Evolutionary conservation across 2,797 vertebrate species (phyloP).

Genomic region (Typhlichthys eigenmanni): DNA sequence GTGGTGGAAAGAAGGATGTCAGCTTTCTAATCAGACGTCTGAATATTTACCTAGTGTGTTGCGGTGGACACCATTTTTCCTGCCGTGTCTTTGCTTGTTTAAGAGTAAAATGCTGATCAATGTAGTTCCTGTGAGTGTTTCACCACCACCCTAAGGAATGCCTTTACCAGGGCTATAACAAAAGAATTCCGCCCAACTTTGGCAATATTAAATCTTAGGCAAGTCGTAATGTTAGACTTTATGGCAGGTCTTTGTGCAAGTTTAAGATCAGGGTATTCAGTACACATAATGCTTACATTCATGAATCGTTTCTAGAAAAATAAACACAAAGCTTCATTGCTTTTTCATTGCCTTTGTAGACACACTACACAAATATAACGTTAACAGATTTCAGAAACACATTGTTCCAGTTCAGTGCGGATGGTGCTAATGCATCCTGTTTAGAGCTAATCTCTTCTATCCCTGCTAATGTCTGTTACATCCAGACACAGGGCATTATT

Average conservation of each 20-base stretch:
- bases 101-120: constrained; percentile 30
- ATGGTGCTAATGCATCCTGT: too few relatives aligned
- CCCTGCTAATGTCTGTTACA: too few relatives aligned
- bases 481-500: too few relatives aligned
- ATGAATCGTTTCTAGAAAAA: too few relatives aligned
- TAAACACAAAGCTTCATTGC: too few relatives aligned
- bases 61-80: constrained; percentile 8
- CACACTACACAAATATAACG: too few relatives aligned
- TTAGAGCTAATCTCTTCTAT: too few relatives aligned
- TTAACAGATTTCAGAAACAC: too few relatives aligned
- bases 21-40: constrained; percentile 3
- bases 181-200: not conserved
- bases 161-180: constrained; percentile 20
- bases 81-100: constrained; percentile 2
- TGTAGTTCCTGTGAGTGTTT: constrained; percentile 31
- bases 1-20: not conserved
- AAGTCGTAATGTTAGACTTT: not conserved
- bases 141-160: constrained; percentile 41
- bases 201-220: not conserved
- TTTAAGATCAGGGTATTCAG: too few relatives aligned
- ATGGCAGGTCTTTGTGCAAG: not conserved
- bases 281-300: too few relatives aligned
- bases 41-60: not conserved
- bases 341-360: too few relatives aligned
- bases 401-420: too few relatives aligned